Conservation (phyloP, 2,888 invertebrate species). For the Lymantria dispar region DNA sequence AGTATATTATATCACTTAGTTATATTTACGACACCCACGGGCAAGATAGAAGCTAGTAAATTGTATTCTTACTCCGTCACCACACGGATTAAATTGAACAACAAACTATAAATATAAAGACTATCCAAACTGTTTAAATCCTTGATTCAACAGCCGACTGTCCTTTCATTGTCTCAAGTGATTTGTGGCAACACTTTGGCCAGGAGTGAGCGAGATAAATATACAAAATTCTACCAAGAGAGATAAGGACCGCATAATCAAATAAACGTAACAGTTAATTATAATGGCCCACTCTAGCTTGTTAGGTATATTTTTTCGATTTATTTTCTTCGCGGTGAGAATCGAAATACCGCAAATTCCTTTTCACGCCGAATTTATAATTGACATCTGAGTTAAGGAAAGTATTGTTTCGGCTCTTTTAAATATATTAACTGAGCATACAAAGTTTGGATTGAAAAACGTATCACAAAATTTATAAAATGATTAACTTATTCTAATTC, state of each 20-base stretch:
- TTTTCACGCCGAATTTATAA: slow-evolving; percentile 63
- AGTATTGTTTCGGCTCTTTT: slow-evolving; percentile 16
- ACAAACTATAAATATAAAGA: neutral
- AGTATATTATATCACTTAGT: too few species aligned
- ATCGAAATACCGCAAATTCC: slow-evolving; percentile 55
- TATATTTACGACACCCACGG: too few species aligned
- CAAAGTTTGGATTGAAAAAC: slow-evolving; percentile 7
- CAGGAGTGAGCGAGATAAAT: slow-evolving; percentile 29
- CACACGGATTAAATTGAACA: too few species aligned
- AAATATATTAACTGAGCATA: slow-evolving; percentile 18
- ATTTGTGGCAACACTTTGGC: slow-evolving; percentile 56
- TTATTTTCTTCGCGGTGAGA: slow-evolving; percentile 48
- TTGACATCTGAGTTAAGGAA: slow-evolving; percentile 52
- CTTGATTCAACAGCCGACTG: slow-evolving; percentile 40
- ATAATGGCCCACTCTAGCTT: slow-evolving; percentile 60
- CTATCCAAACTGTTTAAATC: slow-evolving; percentile 27
- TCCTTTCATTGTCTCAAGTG: slow-evolving; percentile 67
- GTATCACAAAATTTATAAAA: neutral
- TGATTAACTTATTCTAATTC: neutral
- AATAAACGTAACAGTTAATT: slow-evolving; percentile 57
- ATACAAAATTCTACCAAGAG: slow-evolving; percentile 18
- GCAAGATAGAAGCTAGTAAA: too few species aligned
- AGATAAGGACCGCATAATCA: slow-evolving; percentile 38
- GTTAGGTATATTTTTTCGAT: slow-evolving; percentile 53
- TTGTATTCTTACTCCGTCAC: too few species aligned